phyloP scores from a whole-genome alignment of 2,888 invertebrate species.

The Pachymerium ferrugineum region DNA sequence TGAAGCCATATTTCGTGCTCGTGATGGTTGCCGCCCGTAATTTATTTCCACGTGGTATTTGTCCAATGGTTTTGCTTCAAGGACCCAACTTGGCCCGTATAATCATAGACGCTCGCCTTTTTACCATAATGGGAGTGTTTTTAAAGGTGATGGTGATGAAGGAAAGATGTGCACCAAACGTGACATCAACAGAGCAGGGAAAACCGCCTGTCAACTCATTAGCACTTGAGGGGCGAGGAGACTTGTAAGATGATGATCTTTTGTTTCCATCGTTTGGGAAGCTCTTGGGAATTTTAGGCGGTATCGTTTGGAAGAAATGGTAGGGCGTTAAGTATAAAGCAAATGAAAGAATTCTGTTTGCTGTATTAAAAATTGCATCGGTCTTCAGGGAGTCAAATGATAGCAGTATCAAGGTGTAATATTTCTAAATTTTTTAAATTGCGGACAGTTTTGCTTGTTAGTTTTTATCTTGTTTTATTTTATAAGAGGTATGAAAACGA shows the following conservation, averaged over 20 bases:
- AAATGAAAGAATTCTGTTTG: no score
- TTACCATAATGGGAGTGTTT: neutral
- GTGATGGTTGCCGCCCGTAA: neutral
- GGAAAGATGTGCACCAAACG: neutral
- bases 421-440: no score
- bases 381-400: no score
- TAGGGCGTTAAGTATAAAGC: no score
- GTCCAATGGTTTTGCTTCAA: conserved; percentile 1
- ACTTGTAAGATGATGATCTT: neutral
- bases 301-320: no score
- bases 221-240: neutral
- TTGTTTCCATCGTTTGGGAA: neutral
- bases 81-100: neutral
- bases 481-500: no score
- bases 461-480: no score
- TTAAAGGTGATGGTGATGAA: neutral
- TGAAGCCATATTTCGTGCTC: conserved; percentile 8
- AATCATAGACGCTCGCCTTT: neutral
- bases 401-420: no score
- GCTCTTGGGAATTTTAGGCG: no score
- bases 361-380: no score
- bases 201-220: conserved; percentile 9
- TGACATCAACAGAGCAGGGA: neutral
- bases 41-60: neutral
- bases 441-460: no score